Percentiles rank a stretch among this genome's conserved stretches.
Conservation (phyloP, 2,888 invertebrate genomes). For the Diabrotica balteata region DNA sequence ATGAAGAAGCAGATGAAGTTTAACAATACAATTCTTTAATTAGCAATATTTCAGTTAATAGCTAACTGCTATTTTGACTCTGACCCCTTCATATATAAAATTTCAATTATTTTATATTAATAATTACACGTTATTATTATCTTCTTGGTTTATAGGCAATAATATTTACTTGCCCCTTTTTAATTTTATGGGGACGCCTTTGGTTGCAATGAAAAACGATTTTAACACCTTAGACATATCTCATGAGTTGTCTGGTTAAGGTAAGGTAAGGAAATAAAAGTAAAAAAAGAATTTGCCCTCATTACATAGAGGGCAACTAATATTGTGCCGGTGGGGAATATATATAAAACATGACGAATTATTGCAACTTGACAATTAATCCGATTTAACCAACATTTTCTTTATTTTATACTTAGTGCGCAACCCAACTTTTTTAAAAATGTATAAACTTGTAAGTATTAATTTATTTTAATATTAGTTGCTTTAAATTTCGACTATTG, state of each 20-base stretch:
- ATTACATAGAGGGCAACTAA: slow-evolving; percentile 5
- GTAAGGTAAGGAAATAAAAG: slow-evolving; percentile 12
- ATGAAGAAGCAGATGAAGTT: too few species aligned
- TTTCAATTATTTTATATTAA: too few species aligned
- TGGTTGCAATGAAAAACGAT: slow-evolving; percentile 11
- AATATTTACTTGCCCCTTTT: too few species aligned
- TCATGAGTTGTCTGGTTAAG: slow-evolving; percentile 14
- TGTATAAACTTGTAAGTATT: slow-evolving; percentile 30
- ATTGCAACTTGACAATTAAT: slow-evolving; percentile 10
- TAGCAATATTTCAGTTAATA: too few species aligned
- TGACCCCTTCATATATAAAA: too few species aligned
- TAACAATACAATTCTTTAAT: too few species aligned
- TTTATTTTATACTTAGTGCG: slow-evolving; percentile 1
- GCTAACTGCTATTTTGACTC: too few species aligned
- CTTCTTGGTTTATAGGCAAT: too few species aligned
- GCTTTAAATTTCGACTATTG: too few species aligned
- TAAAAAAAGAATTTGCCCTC: slow-evolving; percentile 18
- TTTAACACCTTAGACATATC: slow-evolving; percentile 4
- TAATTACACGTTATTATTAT: too few species aligned
- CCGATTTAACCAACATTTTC: not conserved
- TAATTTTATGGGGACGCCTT: not conserved
- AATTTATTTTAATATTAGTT: not conserved
- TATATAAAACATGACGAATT: slow-evolving; percentile 17
- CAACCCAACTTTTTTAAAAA: slow-evolving; percentile 9
- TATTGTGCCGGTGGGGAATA: slow-evolving; percentile 15